Base-by-base conservation (phyloP, 2,888 invertebrate genomes). In the Caradrina clavipalpis region DNA sequence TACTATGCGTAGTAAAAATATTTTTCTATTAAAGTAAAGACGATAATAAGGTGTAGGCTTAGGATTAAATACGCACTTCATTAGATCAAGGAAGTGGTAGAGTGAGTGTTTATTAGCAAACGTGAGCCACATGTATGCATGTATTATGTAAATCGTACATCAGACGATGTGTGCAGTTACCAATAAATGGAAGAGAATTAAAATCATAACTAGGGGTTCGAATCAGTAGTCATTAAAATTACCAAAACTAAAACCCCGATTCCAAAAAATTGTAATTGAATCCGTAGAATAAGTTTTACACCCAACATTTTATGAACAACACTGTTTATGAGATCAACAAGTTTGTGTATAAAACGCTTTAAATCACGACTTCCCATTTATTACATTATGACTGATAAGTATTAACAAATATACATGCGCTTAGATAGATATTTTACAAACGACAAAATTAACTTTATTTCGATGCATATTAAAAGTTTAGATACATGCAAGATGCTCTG, bases 331-430 rank as follows among this genome's bases (percentile, higher is more conserved):
- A 50, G 17, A 53, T 26, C 2, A 6, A 15, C 49, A 22, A 1
- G 13, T 53, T 65, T 50, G 45, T 80, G 80, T 75, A 62, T 76
- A 65, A 68, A 77, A 51, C 47, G 54, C 10, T 42, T 47, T 39
- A 61, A 57, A 55, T 21, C 47, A 69, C 50, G 53, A 60, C 53
- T 35, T 55, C 57, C 45, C 56, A 65, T 42, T 69, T 67, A 69
- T 63, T 78, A 69, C 76, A 79, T 73, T 76, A 55, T 73, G 73
- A 81, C 82, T 82, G 82, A 82, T 82, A 81, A 76, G 66, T 79
- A 39, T 67, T 53, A 51, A 58, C 22, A 68, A 79, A 66, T 72
- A 47, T 73, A 73, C 58, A 57, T 10, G 45, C 68, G 62, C 47
- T 58, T 78, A 78, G 77, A 76, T 78, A 76, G 80, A 62, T 65